Evolutionary conservation across 2,797 vertebrate species (phyloP).

Genomic region (Acanthurus leucopareius): DNA sequence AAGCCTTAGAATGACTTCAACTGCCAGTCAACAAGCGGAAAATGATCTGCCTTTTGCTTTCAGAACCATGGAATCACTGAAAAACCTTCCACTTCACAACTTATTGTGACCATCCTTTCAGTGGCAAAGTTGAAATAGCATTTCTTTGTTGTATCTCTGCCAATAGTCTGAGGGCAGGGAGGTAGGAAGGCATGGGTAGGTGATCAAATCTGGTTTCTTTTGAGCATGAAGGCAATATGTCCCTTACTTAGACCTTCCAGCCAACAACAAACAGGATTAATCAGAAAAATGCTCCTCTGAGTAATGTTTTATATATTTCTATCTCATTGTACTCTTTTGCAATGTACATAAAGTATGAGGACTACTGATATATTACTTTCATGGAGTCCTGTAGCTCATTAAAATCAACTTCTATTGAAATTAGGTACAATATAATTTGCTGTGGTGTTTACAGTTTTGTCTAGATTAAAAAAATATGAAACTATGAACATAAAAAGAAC

Average conservation of each 20-base stretch:
- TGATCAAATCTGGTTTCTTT: not conserved
- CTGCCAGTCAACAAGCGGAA: not conserved
- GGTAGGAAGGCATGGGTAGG: not conserved
- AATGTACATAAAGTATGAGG: not conserved
- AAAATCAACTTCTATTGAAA: not conserved
- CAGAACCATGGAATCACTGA: not conserved
- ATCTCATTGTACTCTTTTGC: not conserved
- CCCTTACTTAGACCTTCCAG: not conserved
- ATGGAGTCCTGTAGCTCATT: not conserved
- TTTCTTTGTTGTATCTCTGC: not conserved
- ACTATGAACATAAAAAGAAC: too few relatives aligned
- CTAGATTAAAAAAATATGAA: not conserved
- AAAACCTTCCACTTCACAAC: not conserved
- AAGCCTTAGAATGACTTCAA: conserved; percentile 7
- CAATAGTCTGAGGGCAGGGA: not conserved
- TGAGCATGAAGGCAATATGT: not conserved
- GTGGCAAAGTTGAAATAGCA: not conserved
- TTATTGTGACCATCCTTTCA: not conserved
- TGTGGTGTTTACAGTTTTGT: not conserved
- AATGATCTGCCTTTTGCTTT: conserved; percentile 4
- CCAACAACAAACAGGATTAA: not conserved
- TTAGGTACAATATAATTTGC: not conserved
- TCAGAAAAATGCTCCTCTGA: not conserved
- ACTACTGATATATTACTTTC: too few relatives aligned
- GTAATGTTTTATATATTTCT: too few relatives aligned